Evolutionary conservation across 2,888 invertebrate genomes (phyloP), one percentile per base, ranked within the genome.

Genomic region (Notodonta ziczac): DNA sequence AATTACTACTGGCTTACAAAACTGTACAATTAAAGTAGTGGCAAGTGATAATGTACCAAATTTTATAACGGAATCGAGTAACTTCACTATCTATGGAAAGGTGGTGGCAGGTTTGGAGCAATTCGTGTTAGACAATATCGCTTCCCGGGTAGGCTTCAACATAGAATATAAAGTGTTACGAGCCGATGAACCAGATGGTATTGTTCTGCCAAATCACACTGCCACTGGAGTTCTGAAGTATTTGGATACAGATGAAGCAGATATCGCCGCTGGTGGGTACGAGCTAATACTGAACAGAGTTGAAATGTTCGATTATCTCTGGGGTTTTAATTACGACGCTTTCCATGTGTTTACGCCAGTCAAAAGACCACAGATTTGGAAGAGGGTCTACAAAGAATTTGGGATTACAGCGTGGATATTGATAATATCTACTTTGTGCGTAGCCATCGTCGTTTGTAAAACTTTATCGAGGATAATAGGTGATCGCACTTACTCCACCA

Each of bases 281-380:
- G 54, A 79, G 39, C 67, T 90, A 24, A 84, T 84, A 44, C 72
- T 73, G 64, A 88, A 87, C 61, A 77, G 87, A 66, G 72, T 81
- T 4, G 69, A 83, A 50, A 56, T 82, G 24, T 89, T 88, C 54
- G 88, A 89, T 62, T 88, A 71, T 39, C 66, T 89, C 42, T 85
- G 78, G 76, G 88, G 88, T 9, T 82, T 84, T 56, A 81, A 77
- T 61, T 86, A 81, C 57, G 81, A 73, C 24, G 61, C 70, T 13
- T 80, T 77, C 24, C 67, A 75, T 56, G 55, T 90, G 61, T 85
- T 78, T 53, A 83, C 82, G 10, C 84, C 87, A 24, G 66, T 76
- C 1, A 9, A 63, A 10, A 75, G 61, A 8, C 75, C 78, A 48
- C 67, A 82, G 57, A 70, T 66, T 56, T 90, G 88, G 87, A 80